These are phyloP conservation scores for Tiliqua scincoides DNA, from an alignment of 2,113 vertebrate species.

Conservation along the genomic window DNA sequence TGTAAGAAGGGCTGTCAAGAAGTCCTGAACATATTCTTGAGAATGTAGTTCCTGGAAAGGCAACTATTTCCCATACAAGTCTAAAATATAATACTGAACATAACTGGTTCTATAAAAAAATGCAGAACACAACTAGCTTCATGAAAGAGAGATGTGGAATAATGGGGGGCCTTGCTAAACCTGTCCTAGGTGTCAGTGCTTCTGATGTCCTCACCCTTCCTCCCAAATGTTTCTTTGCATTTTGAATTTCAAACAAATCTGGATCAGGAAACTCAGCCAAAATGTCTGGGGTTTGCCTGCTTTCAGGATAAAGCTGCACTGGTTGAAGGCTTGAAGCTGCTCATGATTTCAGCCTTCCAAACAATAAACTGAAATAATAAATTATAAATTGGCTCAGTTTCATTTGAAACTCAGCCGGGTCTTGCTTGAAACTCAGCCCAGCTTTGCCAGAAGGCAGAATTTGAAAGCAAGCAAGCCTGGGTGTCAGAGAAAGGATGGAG, in stretches of 20 bases:
- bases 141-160: not conserved
- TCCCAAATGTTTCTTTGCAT: not conserved
- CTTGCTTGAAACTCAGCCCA: constrained; percentile 61
- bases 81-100: constrained; percentile 2
- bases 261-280: not conserved
- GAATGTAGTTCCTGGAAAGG: constrained; percentile 19
- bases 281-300: constrained; percentile 30
- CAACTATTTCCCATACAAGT: not conserved
- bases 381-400: constrained; percentile 61
- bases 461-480: constrained; percentile 14
- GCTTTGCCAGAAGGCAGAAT: constrained; percentile 60
- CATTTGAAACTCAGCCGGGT: constrained; percentile 61
- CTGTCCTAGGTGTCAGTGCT: not conserved
- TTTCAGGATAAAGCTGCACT: constrained; percentile 38
- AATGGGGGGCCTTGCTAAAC: not conserved
- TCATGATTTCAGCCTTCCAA: constrained; percentile 54
- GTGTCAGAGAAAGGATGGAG: not conserved
- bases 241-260: not conserved
- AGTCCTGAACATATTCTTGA: not conserved
- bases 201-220: not conserved
- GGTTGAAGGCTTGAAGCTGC: constrained; percentile 18
- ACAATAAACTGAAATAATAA: constrained; percentile 29
- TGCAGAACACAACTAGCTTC: too few relatives aligned
- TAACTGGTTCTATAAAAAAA: too few relatives aligned
- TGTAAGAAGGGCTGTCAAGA: constrained; percentile 6